phyloP scores from a whole-genome alignment of 2,888 invertebrate species.

The Pristionchus entomophagus region DNA sequence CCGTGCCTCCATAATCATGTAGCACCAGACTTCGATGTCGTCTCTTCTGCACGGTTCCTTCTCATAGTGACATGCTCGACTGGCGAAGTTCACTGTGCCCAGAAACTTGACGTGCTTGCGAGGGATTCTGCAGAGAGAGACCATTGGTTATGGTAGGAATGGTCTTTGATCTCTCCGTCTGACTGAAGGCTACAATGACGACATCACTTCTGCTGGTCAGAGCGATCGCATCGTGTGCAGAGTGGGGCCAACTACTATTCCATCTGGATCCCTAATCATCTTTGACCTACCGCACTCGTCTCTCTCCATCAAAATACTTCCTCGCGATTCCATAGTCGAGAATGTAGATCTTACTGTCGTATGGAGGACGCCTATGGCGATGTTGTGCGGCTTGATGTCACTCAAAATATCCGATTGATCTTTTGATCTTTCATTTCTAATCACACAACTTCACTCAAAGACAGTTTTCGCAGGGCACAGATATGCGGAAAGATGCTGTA shows the following conservation, averaged over 20 bases:
- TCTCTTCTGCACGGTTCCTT: conserved; percentile 35
- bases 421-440: too few relatives aligned
- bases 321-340: conserved; percentile 38
- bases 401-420: too few relatives aligned
- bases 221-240: too few relatives aligned
- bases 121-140: conserved; percentile 7
- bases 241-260: too few relatives aligned
- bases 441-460: too few relatives aligned
- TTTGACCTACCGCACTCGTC: background rate
- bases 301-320: background rate
- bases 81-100: conserved; percentile 29
- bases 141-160: background rate
- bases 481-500: too few relatives aligned
- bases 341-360: conserved; percentile 30
- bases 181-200: too few relatives aligned
- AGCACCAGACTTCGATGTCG: conserved; percentile 33
- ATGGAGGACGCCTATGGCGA: conserved; percentile 3
- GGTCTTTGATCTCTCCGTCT: too few relatives aligned
- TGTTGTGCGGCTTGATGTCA: conserved; percentile 42
- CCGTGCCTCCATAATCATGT: conserved; percentile 27
- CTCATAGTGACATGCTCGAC: conserved; percentile 11
- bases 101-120: conserved; percentile 22
- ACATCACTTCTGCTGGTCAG: too few relatives aligned
- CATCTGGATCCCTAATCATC: background rate
- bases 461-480: too few relatives aligned